Evolutionary conservation across 2,113 vertebrate species (phyloP), one percentile per base, ranked within the genome.

Genomic region (Oceanites oceanicus): DNA sequence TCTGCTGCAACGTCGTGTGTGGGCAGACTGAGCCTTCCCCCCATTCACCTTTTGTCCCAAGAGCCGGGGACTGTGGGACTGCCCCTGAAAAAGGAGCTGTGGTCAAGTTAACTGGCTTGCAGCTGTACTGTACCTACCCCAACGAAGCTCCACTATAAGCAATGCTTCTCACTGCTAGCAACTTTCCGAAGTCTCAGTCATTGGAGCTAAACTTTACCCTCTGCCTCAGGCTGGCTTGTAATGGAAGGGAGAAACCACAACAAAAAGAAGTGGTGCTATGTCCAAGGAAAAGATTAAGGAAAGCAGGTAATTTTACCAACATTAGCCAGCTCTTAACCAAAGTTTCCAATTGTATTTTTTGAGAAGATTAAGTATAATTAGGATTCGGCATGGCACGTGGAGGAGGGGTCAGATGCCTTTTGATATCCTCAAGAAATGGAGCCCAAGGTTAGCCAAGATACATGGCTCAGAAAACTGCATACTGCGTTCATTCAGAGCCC

Each of bases 111-210:
- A 34, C 47, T 36, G 62, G 67, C 44, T 83, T 40, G 25, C 34
- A 68, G 83, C 34, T 1, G 0, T 40, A 34, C 29, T 2, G 0
- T 8, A 45, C 30, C 36, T 27, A 63, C 13, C 29, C 15, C 36
- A 44, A 2, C 1, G 2, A 32, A 53, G 38, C 55, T 67, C 49
- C 7, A 3, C 55, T 44, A 14, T 8, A 30, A 42, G 66, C 70
- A 21, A 18, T 2, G 56, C 19, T 68, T 49, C 68, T 42, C 55
- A 26, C 34, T 15, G 58, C 47, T 15, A 55, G 36, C 42, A 67
- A 5, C 70, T n/a, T 62, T 56, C 52, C 36, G 53, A 55, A 38
- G 59, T 45, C 44, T 58, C 21, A 34, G 34, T 34, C 34, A 52
- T 49, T 38, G 38, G 32, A 77, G 56, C 27, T 65, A 26, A 83